Percentiles rank a stretch among this genome's conserved stretches.
Evolutionary conservation across 2,113 vertebrate genomes (phyloP).

Genomic region (Catharus minimus): DNA sequence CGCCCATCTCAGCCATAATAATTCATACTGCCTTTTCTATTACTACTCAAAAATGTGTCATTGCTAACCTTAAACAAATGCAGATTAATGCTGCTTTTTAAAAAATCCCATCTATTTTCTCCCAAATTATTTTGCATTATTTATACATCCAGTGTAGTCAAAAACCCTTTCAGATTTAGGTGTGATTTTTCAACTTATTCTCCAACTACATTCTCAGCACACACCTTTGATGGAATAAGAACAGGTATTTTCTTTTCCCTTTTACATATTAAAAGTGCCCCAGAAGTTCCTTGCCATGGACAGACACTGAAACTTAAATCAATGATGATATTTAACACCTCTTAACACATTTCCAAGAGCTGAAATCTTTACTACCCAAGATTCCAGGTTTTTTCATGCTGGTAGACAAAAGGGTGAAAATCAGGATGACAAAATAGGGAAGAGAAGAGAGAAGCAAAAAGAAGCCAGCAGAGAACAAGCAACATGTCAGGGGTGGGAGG

Average conservation of each 20-base stretch:
- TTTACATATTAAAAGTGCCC: background rate
- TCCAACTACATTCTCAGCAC: background rate
- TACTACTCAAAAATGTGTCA: background rate
- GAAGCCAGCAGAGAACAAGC: background rate
- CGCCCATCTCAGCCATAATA: background rate
- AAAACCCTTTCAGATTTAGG: accelerated
- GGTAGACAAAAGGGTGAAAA: background rate
- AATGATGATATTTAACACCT: background rate
- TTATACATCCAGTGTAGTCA: background rate
- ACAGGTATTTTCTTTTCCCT: background rate
- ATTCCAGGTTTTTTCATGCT: background rate
- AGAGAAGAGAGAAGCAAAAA: background rate
- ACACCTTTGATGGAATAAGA: background rate
- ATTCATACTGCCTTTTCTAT: background rate
- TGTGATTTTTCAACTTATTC: background rate
- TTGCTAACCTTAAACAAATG: background rate
- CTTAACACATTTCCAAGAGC: too few relatives aligned
- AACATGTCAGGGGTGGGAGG: accelerated
- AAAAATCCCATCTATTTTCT: background rate
- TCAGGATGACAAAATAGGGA: background rate
- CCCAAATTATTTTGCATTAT: background rate
- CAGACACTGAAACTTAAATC: background rate
- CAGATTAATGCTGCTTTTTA: background rate
- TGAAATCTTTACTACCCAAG: background rate
- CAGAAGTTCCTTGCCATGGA: background rate